These are phyloP conservation scores for Enteromius radiatus DNA, from an alignment of 2,797 vertebrate species.

Conservation along the genomic window DNA sequence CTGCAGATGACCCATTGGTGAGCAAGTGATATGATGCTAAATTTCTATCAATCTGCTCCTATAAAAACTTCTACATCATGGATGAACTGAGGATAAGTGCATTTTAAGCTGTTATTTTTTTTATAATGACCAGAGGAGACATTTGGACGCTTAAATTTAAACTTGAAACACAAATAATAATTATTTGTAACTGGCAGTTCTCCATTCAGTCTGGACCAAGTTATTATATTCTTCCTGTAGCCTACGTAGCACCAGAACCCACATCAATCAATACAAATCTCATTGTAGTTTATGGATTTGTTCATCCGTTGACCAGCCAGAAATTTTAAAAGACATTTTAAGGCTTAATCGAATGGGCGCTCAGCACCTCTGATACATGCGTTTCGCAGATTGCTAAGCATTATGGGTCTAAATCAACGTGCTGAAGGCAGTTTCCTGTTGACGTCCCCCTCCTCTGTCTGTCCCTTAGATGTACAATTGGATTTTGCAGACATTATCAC, in stretches of 20 bases:
- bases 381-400: conserved; percentile 57
- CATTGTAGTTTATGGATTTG: conserved; percentile 61
- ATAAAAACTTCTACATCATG: background rate
- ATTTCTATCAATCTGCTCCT: background rate
- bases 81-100: background rate
- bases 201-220: conserved; percentile 21
- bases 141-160: background rate
- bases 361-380: conserved; percentile 59
- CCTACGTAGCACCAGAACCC: conserved; percentile 45
- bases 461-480: conserved; percentile 19
- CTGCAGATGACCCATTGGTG: background rate
- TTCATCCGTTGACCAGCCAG: conserved; percentile 45
- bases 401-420: conserved; percentile 53
- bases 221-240: conserved; percentile 8
- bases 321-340: conserved; percentile 61
- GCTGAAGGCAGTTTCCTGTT: conserved; percentile 33
- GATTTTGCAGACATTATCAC: conserved; percentile 24
- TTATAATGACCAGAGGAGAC: background rate
- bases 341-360: conserved; percentile 50
- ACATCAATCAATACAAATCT: conserved; percentile 69
- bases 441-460: conserved; percentile 22
- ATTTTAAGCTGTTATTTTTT: background rate
- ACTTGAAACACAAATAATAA: background rate
- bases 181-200: conserved; percentile 10
- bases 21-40: background rate